Conservation (phyloP, 2,797 vertebrate species). For the Phoxinus dragarum region DNA sequence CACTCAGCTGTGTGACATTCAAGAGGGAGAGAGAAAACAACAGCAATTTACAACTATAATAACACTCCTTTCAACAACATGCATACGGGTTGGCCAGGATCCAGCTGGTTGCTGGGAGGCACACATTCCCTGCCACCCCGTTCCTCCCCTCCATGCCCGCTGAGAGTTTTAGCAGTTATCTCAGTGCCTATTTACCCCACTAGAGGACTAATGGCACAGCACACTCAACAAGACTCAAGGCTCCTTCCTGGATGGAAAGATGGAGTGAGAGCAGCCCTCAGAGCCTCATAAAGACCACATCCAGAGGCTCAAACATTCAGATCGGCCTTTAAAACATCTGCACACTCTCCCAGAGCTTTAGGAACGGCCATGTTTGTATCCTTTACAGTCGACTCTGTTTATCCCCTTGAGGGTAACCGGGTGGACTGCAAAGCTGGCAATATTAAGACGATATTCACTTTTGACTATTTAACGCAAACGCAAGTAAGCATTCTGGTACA, state of each 20-base stretch:
- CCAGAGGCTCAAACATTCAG: constrained; percentile 27
- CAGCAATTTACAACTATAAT: constrained; percentile 40
- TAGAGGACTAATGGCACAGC: constrained; percentile 69
- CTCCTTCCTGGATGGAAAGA: constrained; percentile 51
- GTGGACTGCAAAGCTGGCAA: constrained; percentile 1
- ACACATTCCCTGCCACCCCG: constrained; percentile 10
- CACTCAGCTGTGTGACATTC: constrained; percentile 24
- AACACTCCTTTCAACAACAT: constrained; percentile 58
- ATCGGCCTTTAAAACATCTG: constrained; percentile 29
- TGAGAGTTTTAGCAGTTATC: constrained; percentile 68
- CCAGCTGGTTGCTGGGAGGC: constrained; percentile 41
- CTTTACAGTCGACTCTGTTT: constrained; percentile 12
- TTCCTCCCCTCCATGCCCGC: constrained; percentile 58
- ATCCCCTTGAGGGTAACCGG: constrained; percentile 16
- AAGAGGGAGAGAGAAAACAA: constrained; percentile 23
- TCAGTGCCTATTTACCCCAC: constrained; percentile 67
- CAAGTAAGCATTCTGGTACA: constrained; percentile 14
- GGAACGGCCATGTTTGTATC: constrained; percentile 18
- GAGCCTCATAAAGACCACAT: constrained; percentile 45
- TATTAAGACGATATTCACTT: constrained; percentile 13
- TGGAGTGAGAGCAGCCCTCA: constrained; percentile 51
- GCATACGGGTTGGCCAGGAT: constrained; percentile 60
- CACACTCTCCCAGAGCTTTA: constrained; percentile 2
- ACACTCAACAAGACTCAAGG: constrained; percentile 9
- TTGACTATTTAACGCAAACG: neutral